Conservation (phyloP, 35 echinoderm and acorn worm genomes). For the Ophiothrix spiculata region DNA sequence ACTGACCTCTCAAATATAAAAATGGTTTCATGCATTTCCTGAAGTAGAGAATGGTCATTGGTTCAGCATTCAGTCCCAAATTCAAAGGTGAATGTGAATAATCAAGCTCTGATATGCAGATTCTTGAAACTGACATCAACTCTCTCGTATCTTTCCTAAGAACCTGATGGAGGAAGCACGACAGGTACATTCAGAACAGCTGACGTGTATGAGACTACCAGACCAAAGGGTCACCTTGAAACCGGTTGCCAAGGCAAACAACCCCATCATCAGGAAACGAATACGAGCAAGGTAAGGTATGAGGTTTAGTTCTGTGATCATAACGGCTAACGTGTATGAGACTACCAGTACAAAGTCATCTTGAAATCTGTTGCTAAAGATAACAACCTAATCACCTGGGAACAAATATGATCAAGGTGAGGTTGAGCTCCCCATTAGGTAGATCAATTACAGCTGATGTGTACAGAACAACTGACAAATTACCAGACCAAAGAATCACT, state of each 20-base stretch:
- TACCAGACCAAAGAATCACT: not conserved
- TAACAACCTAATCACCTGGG: not conserved
- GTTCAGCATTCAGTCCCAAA: too few relatives aligned
- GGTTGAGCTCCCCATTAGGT: not conserved
- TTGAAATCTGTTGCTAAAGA: too few relatives aligned
- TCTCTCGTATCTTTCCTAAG: too few relatives aligned
- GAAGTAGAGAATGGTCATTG: too few relatives aligned
- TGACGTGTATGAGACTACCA: conserved; percentile 85
- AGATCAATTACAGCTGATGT: not conserved
- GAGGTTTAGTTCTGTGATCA: conserved; percentile 65
- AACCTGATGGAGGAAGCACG: conserved; percentile 85
- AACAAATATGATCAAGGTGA: not conserved
- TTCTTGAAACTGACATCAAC: too few relatives aligned
- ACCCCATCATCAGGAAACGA: conserved; percentile 93
- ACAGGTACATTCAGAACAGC: conserved; percentile 65
- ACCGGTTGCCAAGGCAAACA: conserved; percentile 85
- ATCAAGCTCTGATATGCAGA: too few relatives aligned
- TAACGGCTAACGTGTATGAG: conserved; percentile 85
- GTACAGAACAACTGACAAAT: conserved; percentile 3
- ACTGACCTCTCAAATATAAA: too few relatives aligned
- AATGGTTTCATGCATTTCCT: too few relatives aligned
- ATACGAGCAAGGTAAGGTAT: conserved; percentile 55
- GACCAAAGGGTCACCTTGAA: conserved; percentile 63
- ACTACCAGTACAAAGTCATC: not conserved
- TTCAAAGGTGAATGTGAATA: too few relatives aligned